These are phyloP conservation scores for Cremastinae sp. DNA, from an alignment of 2,888 invertebrate species.

Conservation along the genomic window DNA sequence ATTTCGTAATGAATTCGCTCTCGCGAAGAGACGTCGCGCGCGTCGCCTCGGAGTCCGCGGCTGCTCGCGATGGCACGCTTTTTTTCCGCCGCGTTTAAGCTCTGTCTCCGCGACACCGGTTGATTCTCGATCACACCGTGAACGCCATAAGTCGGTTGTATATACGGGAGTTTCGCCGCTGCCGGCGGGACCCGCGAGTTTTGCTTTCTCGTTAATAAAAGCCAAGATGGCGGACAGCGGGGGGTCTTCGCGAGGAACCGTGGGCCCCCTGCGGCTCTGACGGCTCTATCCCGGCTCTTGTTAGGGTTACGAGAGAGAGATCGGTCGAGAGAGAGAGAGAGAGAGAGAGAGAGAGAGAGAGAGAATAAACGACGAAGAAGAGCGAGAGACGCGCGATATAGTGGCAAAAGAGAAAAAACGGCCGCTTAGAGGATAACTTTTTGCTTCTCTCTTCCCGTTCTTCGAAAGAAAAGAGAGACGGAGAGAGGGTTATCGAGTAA, in stretches of 20 bases:
- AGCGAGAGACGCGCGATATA: neutral
- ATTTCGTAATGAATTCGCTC: conserved; percentile 63
- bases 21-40: conserved; percentile 37
- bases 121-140: conserved; percentile 53
- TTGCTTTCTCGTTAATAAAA: conserved; percentile 79
- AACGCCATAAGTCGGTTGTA: conserved; percentile 21
- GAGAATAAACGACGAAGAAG: conserved; percentile 15
- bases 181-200: conserved; percentile 63
- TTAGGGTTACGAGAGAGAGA: conserved; percentile 66
- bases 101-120: conserved; percentile 38
- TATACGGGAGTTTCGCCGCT: conserved; percentile 40
- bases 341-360: conserved; percentile 45
- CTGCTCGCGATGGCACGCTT: neutral
- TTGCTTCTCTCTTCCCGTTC: conserved; percentile 45
- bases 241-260: conserved; percentile 76
- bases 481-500: conserved; percentile 6
- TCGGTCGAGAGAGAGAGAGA: conserved; percentile 52
- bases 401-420: too few species aligned
- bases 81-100: conserved; percentile 1
- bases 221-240: conserved; percentile 79
- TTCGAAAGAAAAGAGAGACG: conserved; percentile 21
- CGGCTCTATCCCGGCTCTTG: conserved; percentile 79
- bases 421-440: neutral
- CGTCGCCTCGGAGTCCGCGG: neutral
- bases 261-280: conserved; percentile 79